Base-by-base conservation (phyloP, 2,797 vertebrate genomes). In the Salarias fasciatus region DNA sequence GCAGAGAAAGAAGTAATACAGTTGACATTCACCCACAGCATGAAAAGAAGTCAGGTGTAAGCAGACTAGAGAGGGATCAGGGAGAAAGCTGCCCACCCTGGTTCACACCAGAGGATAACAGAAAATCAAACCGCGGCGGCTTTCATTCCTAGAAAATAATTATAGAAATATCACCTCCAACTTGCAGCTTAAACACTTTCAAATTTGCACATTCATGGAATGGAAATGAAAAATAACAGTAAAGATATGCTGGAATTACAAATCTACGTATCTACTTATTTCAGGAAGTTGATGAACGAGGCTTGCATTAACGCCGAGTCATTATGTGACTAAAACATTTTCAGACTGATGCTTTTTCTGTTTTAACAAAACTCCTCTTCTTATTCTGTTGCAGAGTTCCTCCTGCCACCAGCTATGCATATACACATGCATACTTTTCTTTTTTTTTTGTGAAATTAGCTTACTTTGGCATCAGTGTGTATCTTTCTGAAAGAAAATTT, bases 11-110 rank as follows among this genome's bases (percentile, higher is more conserved):
- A 62, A 75, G 69, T 66, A 84, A 87, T 82, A 85, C 76, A 64
- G 79, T 77, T 85, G 83, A 88, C 83, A 86, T 88, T 85, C 79
- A 75, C 44, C 10, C 49, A 45, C 64, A 62, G 72, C 65, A 47
- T 81, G 75, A 83, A 64, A 72, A 59, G 58, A 77, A 73, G 64
- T 60, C 63, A 57, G 73, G 48, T 59, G 64, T 63, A 54, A 76
- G 69, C 51, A 62, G 73, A 55, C 65, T 40, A 46, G 62, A 40
- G 59, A 11, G 24, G n/a, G 48, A 62, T 51, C 46, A 52, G 72
- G 56, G 57, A 47, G 53, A 63, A 71, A 67, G 40, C 69, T 61
- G 66, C 59, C 61, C 60, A 51, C 56, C 59, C 42, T 12, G 46
- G 68, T 56, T 77, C 58, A 76, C 18, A 45, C 12, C 50, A 41